Conservation (phyloP, 2,797 vertebrate genomes). For the Rallus crepitans region DNA sequence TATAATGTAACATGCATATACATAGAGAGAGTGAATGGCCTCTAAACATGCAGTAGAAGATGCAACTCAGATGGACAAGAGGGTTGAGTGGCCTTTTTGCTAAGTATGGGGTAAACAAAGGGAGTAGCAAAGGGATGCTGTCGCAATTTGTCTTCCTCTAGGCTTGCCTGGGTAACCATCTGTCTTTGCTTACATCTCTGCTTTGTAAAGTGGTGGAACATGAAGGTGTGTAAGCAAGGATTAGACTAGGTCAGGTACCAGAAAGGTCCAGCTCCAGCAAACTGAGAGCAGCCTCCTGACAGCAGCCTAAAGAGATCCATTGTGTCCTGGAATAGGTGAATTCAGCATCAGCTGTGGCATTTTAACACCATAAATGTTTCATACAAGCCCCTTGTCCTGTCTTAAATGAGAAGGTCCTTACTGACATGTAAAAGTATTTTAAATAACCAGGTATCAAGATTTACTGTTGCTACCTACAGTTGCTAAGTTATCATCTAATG, state of each 20-base stretch:
- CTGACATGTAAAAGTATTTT: not conserved
- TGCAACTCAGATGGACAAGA: not conserved
- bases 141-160: not conserved
- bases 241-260: not conserved
- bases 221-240: not conserved
- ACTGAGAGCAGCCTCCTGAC: not conserved
- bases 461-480: not conserved
- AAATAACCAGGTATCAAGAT: not conserved
- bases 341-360: not conserved
- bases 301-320: not conserved
- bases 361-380: not conserved
- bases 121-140: fast-evolving
- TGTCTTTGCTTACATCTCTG: not conserved
- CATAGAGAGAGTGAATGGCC: not conserved
- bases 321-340: not conserved
- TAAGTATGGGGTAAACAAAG: not conserved
- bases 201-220: not conserved
- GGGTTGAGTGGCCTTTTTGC: not conserved
- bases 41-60: not conserved
- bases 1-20: not conserved
- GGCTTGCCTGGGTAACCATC: not conserved
- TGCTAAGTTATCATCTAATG: not conserved
- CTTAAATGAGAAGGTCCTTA: not conserved
- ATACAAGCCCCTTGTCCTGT: not conserved
- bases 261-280: not conserved